These are phyloP conservation scores for Sylvia atricapilla DNA, from an alignment of 2,113 vertebrate genomes.

Conservation along the genomic window DNA sequence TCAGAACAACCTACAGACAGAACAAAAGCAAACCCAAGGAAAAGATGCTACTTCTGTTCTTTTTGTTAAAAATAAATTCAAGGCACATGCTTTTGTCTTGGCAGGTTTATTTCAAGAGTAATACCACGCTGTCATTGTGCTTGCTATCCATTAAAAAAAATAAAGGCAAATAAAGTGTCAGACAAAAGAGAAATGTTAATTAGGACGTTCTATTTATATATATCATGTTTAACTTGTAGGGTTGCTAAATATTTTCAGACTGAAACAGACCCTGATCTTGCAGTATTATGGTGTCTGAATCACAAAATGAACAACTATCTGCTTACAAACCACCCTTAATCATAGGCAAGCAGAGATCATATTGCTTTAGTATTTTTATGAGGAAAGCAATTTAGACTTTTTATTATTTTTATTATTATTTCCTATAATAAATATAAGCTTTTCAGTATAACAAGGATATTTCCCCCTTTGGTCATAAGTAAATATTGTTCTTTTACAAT, in stretches of 20 bases:
- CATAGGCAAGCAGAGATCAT: neutral
- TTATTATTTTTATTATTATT: neutral
- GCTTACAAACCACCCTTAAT: conserved; percentile 47
- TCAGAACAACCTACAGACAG: conserved; percentile 63
- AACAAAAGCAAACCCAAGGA: conserved; percentile 73
- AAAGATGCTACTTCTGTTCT: neutral
- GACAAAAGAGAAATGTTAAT: conserved; percentile 60
- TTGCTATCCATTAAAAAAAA: neutral
- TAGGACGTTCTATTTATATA: conserved; percentile 44
- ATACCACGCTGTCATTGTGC: neutral
- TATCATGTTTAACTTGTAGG: neutral
- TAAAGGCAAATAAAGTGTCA: conserved; percentile 31
- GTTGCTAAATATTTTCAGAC: conserved; percentile 15
- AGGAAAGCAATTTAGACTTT: neutral
- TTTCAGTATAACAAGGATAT: neutral
- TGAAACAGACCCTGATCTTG: neutral
- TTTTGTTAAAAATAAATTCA: conserved; percentile 53
- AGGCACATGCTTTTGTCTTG: conserved; percentile 32
- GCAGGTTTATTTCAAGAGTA: conserved; percentile 46
- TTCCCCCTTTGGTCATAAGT: conserved; percentile 4
- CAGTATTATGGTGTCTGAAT: conserved; percentile 1
- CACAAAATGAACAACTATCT: neutral
- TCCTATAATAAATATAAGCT: neutral
- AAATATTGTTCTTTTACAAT: conserved; percentile 22
- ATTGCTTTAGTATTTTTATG: conserved; percentile 19